phyloP scores from a whole-genome alignment of 2,797 vertebrate species.

The Sebastes taczanowskii region DNA sequence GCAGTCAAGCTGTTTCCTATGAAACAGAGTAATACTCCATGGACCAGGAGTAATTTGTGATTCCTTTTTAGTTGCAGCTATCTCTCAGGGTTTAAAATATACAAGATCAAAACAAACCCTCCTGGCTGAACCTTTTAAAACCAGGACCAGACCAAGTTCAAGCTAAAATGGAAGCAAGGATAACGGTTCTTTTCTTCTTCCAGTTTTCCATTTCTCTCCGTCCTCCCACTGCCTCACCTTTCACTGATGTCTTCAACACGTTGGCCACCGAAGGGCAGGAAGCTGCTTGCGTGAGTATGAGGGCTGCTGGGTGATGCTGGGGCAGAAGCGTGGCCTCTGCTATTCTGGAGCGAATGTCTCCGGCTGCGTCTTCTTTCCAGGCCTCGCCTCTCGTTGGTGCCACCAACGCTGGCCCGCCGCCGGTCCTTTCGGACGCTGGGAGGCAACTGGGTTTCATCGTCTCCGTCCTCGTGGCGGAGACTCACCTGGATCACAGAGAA shows the following conservation, averaged over 20 bases:
- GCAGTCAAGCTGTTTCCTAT: slow-evolving; percentile 61
- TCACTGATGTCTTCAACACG: slow-evolving; percentile 86
- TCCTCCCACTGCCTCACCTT: slow-evolving; percentile 82
- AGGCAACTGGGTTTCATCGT: slow-evolving; percentile 84
- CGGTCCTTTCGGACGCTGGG: slow-evolving; percentile 86
- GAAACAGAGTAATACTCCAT: slow-evolving; percentile 21
- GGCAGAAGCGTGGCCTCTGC: slow-evolving; percentile 85
- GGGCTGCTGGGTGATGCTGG: slow-evolving; percentile 86
- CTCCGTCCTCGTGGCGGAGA: slow-evolving; percentile 91
- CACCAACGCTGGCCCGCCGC: slow-evolving; percentile 88
- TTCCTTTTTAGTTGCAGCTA: slow-evolving; percentile 29
- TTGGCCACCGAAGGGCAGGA: slow-evolving; percentile 79
- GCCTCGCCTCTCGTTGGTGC: slow-evolving; percentile 83
- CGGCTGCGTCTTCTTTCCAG: slow-evolving; percentile 92
- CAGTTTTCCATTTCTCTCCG: neutral
- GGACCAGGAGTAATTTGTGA: slow-evolving; percentile 44
- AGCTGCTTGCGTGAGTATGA: slow-evolving; percentile 64
- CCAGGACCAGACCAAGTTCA: neutral
- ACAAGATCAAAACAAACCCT: slow-evolving; percentile 9
- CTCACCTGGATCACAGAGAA: slow-evolving; percentile 77
- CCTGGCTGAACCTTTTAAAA: slow-evolving; percentile 22
- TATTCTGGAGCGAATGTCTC: slow-evolving; percentile 90
- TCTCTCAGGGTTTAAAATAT: slow-evolving; percentile 40
- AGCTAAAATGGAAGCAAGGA: slow-evolving; percentile 8
- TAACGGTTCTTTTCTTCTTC: neutral